Percentiles rank a stretch among this genome's conserved stretches.
phyloP scores from a whole-genome alignment of 2,888 invertebrate genomes.

The Amphipoea oculea region DNA sequence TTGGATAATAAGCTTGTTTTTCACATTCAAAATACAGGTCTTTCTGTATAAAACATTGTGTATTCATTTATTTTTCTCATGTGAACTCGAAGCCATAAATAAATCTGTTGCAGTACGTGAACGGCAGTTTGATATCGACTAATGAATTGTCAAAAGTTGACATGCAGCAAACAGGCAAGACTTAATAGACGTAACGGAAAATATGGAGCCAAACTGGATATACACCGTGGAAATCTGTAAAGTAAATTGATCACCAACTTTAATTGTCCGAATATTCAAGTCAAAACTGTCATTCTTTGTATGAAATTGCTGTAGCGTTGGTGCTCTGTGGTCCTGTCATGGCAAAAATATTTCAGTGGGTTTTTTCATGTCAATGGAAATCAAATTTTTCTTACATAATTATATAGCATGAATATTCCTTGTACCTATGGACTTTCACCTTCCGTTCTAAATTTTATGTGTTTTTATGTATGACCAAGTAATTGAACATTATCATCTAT shows the following conservation, averaged over 20 bases:
- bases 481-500: too few species aligned
- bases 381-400: too few species aligned
- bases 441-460: too few species aligned
- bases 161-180: constrained; percentile 12
- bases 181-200: constrained; percentile 6
- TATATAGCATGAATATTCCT: too few species aligned
- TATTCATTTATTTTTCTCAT: constrained; percentile 29
- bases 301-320: background rate
- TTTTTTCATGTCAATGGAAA: too few species aligned
- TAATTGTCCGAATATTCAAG: background rate
- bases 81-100: constrained; percentile 31
- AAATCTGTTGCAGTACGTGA: constrained; percentile 32
- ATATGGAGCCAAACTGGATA: constrained; percentile 3
- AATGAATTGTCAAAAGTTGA: constrained; percentile 54
- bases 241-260: background rate
- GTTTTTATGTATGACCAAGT: too few species aligned
- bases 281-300: background rate
- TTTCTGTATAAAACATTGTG: constrained; percentile 15
- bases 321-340: too few species aligned
- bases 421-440: too few species aligned
- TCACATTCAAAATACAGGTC: constrained; percentile 27
- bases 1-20: constrained; percentile 20
- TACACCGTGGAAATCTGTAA: background rate
- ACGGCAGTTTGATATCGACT: constrained; percentile 39
- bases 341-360: too few species aligned